Evolutionary conservation across 2,797 vertebrate species (phyloP), one percentile per base, ranked within the genome.

Genomic region (Eleutherodactylus coqui): DNA sequence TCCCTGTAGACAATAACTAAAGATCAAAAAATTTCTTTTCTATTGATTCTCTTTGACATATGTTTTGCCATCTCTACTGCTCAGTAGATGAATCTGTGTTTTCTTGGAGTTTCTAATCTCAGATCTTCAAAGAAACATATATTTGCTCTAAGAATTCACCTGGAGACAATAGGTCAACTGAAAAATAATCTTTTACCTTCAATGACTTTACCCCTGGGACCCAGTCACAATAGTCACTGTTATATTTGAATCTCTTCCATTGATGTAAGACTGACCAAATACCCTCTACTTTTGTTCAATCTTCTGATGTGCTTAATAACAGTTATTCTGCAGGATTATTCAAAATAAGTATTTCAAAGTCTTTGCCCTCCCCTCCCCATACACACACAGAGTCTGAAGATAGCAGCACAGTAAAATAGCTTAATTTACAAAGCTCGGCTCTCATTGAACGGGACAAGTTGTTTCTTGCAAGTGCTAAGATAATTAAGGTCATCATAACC

Each of bases 401-500:
- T 51, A 84, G 73, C 45, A 4, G 14, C 21, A 41, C 75, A 27
- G 55, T 43, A 62, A 43, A 60, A 72, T 62, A 58, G 21, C 72
- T 76, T 47, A 4, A 53, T 64, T 60, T 75, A 64, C 36, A 64
- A 49, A 21, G 45, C 38, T 45, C 6, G 34, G 16, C 62, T 51
- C 29, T 82, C 32, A 80, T 38, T 38, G n/a, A 64, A 58, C 16
- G 29, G 38, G 34, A 75, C 49, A 29, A 62, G 51, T 38, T 47
- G 67, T 85, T 47, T 62, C 51, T 45, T 81, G 67, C 27, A 38
- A 53, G 70, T 76, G 36, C 82, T 82, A 53, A 29, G 45, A 86
- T 67, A 76, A 82, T 82, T 82, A 86, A 86, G 85, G 78, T 76
- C 78, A 76, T 67, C 70, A 67, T 75, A 82, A 81, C 78, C 49